phyloP scores from a whole-genome alignment of 2,797 vertebrate species.

The Rhinoraja longicauda region DNA sequence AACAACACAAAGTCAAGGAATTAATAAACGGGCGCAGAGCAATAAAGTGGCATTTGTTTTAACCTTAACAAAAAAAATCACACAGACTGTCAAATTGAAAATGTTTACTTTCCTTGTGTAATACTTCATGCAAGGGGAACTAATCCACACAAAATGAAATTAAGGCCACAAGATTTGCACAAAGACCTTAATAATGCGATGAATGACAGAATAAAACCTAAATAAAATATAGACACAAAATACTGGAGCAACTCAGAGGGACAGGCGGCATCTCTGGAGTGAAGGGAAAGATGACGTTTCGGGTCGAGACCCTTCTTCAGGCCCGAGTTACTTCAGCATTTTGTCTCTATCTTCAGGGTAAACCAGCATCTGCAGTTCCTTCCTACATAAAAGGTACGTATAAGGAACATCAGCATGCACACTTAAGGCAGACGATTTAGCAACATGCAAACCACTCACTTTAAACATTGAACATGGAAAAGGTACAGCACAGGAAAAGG shows the following conservation, averaged over 20 bases:
- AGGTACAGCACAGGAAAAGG: too few species aligned
- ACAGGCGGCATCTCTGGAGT: not conserved
- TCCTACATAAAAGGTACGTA: too few species aligned
- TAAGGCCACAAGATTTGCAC: not conserved
- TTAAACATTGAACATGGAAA: too few species aligned
- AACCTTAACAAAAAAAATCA: not conserved
- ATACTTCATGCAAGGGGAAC: not conserved
- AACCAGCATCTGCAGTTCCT: too few species aligned
- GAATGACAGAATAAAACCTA: not conserved
- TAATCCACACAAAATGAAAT: not conserved
- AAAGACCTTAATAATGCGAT: not conserved
- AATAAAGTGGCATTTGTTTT: not conserved
- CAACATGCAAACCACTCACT: too few species aligned
- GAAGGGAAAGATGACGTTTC: too few species aligned
- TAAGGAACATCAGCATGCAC: too few species aligned
- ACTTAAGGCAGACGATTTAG: too few species aligned
- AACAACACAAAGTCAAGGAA: not conserved
- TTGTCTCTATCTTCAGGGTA: too few species aligned
- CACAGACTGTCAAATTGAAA: not conserved
- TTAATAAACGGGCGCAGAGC: not conserved
- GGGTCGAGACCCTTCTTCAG: too few species aligned
- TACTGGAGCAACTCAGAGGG: not conserved
- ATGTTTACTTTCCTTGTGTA: not conserved
- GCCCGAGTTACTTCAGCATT: too few species aligned
- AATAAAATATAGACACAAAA: not conserved